Conservation (phyloP, 2,888 invertebrate species). For the Molanna angustata region DNA sequence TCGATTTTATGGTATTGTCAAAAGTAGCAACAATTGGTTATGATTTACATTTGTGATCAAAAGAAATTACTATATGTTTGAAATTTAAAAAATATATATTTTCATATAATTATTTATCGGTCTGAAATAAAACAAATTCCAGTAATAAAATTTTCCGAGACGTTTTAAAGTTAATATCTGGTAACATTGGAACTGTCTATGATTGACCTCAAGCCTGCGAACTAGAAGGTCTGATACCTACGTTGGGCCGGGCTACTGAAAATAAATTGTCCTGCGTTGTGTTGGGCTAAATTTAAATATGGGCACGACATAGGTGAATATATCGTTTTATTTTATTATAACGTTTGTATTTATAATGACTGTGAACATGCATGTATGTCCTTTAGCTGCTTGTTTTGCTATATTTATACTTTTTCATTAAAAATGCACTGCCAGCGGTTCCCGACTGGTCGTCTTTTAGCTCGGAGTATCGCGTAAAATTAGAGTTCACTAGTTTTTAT, state of each 20-base stretch:
- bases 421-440: slow-evolving; percentile 45
- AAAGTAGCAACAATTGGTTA: slow-evolving; percentile 25
- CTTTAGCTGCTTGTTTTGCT: slow-evolving; percentile 16
- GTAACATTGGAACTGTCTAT: slow-evolving; percentile 53
- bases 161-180: no score
- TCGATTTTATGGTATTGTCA: slow-evolving; percentile 30
- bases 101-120: no score
- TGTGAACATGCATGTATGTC: slow-evolving; percentile 16
- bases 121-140: not conserved
- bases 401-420: slow-evolving; percentile 35
- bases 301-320: slow-evolving; percentile 56
- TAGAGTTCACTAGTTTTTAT: slow-evolving; percentile 47
- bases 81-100: no score
- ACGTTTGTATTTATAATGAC: slow-evolving; percentile 6
- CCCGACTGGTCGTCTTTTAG: slow-evolving; percentile 42
- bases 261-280: slow-evolving; percentile 42
- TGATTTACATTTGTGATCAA: not conserved
- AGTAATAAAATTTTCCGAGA: not conserved
- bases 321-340: slow-evolving; percentile 39
- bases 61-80: no score
- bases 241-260: slow-evolving; percentile 43
- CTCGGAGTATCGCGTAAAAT: slow-evolving; percentile 54
- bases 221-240: slow-evolving; percentile 35
- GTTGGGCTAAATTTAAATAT: slow-evolving; percentile 52
- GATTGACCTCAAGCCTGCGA: slow-evolving; percentile 55